Evolutionary conservation across 2,113 vertebrate species (phyloP).

Genomic region (Erpornis zantholeuca): DNA sequence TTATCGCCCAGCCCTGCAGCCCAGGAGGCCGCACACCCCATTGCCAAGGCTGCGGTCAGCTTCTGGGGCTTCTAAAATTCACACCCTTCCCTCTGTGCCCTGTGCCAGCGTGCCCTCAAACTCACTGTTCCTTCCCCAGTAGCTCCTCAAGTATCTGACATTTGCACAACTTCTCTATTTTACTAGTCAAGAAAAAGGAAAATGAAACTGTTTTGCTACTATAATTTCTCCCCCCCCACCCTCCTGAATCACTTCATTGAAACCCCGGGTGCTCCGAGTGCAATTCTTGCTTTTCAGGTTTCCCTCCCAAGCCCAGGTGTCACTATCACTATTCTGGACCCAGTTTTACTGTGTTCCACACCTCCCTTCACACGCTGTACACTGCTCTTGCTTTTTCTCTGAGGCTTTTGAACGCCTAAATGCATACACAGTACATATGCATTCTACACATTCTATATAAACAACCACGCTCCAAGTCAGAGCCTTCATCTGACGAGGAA

Average conservation of each 20-base stretch:
- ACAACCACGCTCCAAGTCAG: background rate
- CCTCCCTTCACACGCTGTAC: background rate
- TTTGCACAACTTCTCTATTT: background rate
- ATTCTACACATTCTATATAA: background rate
- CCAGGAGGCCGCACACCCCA: background rate
- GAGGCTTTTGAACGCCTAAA: background rate
- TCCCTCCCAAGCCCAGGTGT: background rate
- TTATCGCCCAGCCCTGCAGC: background rate
- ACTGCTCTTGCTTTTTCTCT: background rate
- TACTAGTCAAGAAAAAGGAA: constrained; percentile 7
- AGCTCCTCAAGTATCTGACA: background rate
- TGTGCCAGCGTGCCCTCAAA: accelerated
- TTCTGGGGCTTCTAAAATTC: background rate
- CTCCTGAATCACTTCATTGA: background rate
- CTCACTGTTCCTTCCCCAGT: accelerated
- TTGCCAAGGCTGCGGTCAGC: background rate
- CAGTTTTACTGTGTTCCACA: background rate
- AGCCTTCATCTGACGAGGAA: background rate
- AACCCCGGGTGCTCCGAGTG: background rate
- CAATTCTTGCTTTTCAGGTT: background rate
- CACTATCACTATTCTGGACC: background rate
- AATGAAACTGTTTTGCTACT: background rate
- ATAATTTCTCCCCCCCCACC: background rate
- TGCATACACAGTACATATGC: no score
- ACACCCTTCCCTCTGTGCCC: background rate